phyloP scores from a whole-genome alignment of 2,113 vertebrate genomes.

The Tetrax tetrax region DNA sequence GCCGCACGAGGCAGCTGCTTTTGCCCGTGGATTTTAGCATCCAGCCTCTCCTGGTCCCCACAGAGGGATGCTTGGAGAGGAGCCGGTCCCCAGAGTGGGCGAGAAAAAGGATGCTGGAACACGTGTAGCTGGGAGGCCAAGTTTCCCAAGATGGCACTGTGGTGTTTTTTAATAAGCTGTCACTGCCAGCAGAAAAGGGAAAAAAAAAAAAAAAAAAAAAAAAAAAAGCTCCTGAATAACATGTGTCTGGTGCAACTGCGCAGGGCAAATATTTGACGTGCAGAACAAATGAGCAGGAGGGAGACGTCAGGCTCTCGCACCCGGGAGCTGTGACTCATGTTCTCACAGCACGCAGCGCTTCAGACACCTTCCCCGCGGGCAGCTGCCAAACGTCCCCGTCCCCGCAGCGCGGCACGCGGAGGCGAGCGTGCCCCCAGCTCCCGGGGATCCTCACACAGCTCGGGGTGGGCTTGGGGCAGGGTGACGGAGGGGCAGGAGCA shows the following conservation, averaged over 20 bases:
- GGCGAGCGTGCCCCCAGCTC: background rate
- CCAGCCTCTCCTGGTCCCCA: background rate
- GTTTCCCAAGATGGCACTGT: constrained; percentile 57
- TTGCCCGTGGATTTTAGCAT: background rate
- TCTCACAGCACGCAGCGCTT: background rate
- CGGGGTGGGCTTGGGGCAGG: background rate
- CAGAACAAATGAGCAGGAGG: constrained; percentile 48
- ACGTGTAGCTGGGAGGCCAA: background rate
- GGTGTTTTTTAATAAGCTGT: background rate
- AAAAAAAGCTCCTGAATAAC: background rate
- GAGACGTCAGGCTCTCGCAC: constrained; percentile 1
- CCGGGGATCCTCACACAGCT: background rate
- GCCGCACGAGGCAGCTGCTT: background rate
- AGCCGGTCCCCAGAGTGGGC: fast-evolving
- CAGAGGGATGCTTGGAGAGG: background rate
- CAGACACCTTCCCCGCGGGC: constrained; percentile 38
- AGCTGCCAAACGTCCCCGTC: constrained; percentile 1
- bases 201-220: too few relatives aligned
- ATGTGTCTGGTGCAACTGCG: background rate
- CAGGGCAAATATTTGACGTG: constrained; percentile 52
- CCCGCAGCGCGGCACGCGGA: background rate
- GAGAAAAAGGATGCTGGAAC: background rate
- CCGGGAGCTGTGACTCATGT: constrained; percentile 34
- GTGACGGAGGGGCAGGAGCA: background rate
- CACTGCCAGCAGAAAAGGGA: background rate